Base-by-base conservation (phyloP, 2,113 vertebrate species). In the Apodemus speciosus region DNA sequence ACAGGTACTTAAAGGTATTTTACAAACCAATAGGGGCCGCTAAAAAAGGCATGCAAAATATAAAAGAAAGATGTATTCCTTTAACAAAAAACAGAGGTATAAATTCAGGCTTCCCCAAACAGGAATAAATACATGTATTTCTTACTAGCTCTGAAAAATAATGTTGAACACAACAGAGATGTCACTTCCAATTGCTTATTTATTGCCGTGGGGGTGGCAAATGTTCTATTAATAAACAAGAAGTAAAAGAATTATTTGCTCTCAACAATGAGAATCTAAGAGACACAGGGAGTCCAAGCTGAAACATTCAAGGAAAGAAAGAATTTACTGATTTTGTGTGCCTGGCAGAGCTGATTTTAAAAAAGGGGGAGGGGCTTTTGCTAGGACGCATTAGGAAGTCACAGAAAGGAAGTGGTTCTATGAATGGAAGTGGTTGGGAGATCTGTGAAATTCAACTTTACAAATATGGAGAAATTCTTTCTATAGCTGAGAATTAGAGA, bases 151-250 rank as follows among this genome's bases (percentile, higher is more conserved):
- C 87, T 69, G 88, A 93, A 88, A 95, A 95, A 88, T 84, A 94
- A 73, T 85, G 38, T 86, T 92, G 89, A 94, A 86, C 32, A 35
- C 73, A 95, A 90, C 80, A 93, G 76, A 85, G 53, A 60, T 94
- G 94, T 89, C 95, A 96, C 91, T 96, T 97, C 85, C 85, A 81
- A 94, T 95, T 88, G 92, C 88, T 89, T 85, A 91, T 88, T 75
- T 94, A 85, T 66, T 94, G 83, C 35, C 35, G 94, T 94, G 95
- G 71, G n/a, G 84, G 40, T 95, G 84, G 80, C 89, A 81, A 95
- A 93, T 92, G 80, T 94, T 96, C 96, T 96, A 96, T 95, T 96
- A 95, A 94, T 94, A 97, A 96, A 95, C 3, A 49, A 66, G 75
- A 5, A 0, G 56, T 92, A 89, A 91, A 62, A 91, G 49, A 32